phyloP scores from a whole-genome alignment of 2,888 invertebrate genomes.

The Caenorhabditis becei region DNA sequence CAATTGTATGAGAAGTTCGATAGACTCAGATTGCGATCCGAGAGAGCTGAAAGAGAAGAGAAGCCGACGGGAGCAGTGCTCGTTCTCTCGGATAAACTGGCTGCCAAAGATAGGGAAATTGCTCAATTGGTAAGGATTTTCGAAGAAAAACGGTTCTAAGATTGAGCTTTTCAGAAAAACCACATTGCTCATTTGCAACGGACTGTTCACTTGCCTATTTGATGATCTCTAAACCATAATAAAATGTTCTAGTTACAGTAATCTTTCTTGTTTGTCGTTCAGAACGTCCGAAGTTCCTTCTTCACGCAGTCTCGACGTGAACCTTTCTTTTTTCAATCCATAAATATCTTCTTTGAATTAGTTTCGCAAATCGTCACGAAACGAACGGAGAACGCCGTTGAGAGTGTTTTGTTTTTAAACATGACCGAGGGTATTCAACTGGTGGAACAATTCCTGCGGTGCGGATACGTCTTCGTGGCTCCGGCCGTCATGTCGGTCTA shows the following conservation, averaged over 20 bases:
- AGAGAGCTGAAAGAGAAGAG: constrained; percentile 54
- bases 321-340: too few relatives aligned
- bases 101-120: constrained; percentile 77
- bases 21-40: constrained; percentile 26
- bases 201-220: constrained; percentile 27
- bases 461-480: background rate
- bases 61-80: constrained; percentile 65
- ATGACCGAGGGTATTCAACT: constrained; percentile 16
- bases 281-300: too few relatives aligned
- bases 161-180: constrained; percentile 45
- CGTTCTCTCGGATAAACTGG: constrained; percentile 75
- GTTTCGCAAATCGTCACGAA: background rate
- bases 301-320: too few relatives aligned
- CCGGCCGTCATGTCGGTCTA: constrained; percentile 1
- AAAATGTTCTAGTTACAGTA: too few relatives aligned
- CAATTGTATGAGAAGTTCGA: constrained; percentile 47
- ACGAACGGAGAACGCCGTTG: too few relatives aligned
- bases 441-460: too few relatives aligned
- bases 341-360: too few relatives aligned
- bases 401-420: background rate
- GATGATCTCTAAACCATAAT: too few relatives aligned
- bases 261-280: too few relatives aligned
- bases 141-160: background rate
- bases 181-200: constrained; percentile 54
- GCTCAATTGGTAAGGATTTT: constrained; percentile 49